A percentile compares a stretch with the other conserved stretches of the same genome.
Conservation (phyloP, 92 coral and sea anemone genomes). For the Parazoanthus darwini region DNA sequence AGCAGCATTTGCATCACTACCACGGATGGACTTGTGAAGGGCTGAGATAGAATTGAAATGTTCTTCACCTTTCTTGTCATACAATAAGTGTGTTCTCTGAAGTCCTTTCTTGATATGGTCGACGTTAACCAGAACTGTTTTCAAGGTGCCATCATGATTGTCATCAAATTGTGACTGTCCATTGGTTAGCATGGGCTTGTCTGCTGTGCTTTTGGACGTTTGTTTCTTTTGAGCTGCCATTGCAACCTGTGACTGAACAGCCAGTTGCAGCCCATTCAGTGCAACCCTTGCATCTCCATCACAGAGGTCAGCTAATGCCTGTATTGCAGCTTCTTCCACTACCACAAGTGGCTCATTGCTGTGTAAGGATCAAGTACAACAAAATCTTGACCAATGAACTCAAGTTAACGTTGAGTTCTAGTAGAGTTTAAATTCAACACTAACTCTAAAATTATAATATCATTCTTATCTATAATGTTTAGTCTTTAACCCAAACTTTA, state of each 20-base stretch:
- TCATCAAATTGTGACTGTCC: not conserved
- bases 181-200: not conserved
- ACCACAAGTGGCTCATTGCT: conserved; percentile 40
- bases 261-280: conserved; percentile 93
- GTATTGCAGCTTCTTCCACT: conserved; percentile 75
- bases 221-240: conserved; percentile 36
- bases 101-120: conserved; percentile 86
- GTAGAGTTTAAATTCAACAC: not conserved
- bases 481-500: no score
- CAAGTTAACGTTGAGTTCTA: not conserved
- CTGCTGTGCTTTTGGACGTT: not conserved
- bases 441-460: not conserved
- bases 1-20: conserved; percentile 93
- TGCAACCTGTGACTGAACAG: conserved; percentile 88
- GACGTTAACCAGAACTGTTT: conserved; percentile 53
- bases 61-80: conserved; percentile 93
- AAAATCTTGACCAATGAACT: not conserved
- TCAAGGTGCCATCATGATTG: not conserved
- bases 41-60: conserved; percentile 96
- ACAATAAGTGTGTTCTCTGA: conserved; percentile 86
- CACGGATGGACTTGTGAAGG: conserved; percentile 94
- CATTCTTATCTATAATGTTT: no score
- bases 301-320: conserved; percentile 78
- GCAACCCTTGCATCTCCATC: conserved; percentile 99
- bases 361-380: not conserved